Conservation (phyloP, 2,797 vertebrate genomes). For the Petrocephalus sullivani region DNA sequence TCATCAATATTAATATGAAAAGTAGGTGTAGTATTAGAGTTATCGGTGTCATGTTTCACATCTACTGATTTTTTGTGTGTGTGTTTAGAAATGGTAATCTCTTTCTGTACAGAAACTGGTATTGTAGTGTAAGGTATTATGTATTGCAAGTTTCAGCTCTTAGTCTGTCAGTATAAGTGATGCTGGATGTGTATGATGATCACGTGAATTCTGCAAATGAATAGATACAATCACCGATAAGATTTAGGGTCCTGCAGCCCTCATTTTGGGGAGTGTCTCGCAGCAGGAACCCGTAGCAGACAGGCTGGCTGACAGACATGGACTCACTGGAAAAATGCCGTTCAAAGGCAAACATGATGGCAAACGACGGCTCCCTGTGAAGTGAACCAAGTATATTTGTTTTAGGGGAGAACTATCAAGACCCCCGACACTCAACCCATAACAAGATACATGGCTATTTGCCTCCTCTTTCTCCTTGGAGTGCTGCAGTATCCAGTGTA, state of each 20-base stretch:
- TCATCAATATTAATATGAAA: slow-evolving; percentile 2
- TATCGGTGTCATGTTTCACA: neutral
- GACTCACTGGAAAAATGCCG: neutral
- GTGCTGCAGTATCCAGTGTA: neutral
- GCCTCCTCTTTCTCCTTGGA: neutral
- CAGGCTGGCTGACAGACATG: neutral
- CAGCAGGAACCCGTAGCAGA: neutral
- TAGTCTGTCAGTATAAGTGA: neutral
- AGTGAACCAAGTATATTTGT: neutral
- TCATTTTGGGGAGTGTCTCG: neutral
- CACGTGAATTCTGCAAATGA: neutral
- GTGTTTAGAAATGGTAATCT: neutral
- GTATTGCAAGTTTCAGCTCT: neutral
- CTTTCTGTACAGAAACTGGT: neutral
- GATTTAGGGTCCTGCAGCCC: neutral
- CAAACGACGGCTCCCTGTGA: neutral
- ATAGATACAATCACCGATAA: neutral
- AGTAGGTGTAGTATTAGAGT: neutral
- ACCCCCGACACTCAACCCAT: neutral
- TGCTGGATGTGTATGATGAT: neutral
- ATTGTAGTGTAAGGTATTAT: neutral
- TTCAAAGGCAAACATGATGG: neutral
- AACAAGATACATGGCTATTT: neutral
- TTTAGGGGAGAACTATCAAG: neutral
- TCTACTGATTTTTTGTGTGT: neutral